Base-by-base conservation (phyloP, 2,888 invertebrate genomes). In the Nemapogon koenigi region DNA sequence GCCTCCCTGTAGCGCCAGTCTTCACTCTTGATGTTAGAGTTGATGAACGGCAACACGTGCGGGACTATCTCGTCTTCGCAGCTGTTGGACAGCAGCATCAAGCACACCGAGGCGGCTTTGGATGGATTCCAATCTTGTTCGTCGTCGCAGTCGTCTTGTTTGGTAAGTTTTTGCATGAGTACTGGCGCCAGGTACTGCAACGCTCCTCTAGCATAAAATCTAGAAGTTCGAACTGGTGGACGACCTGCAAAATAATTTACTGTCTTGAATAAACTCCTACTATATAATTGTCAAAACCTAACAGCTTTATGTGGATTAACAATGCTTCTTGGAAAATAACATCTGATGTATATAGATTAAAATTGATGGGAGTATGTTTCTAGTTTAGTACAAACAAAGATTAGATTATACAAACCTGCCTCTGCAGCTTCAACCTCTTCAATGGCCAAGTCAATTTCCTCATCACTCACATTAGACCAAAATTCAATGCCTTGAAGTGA, bases 121-220 rank as follows among this genome's bases (percentile, higher is more conserved):
- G 96, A 93, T 1, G 99, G 99, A 70, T 97, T 98, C 99, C 99
- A 99, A 55, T 97, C 97, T 57, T 98, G 94, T 63, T 99, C 98
- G 68, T 99, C 97, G 60, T 99, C 98, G 51, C 89, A 86, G 62
- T 99, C 97, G 60, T 95, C 94, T 78, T 98, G 97, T 67, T 97
- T 96, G 4, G 97, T 96, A 18, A 99, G 78, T 57, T 94, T 94
- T 54, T 92, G 90, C 76, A 97, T 89, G 8, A 99, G 82, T 32
- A 98, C 91, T 10, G 98, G 98, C 19, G 96, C 93, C 38, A 99
- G 83, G 64, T 88, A 97, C 59, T 94, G 94, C 13, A 99, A 78
- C 17, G 99, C 99, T 43, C 98, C 98, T 68, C 96, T 92, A n/a
- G 98, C 98, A 72, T 99, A 99, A 69, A 95, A 95, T 52, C 93